phyloP scores from a whole-genome alignment of 2,888 invertebrate species.

The Orthonevra nobilis region DNA sequence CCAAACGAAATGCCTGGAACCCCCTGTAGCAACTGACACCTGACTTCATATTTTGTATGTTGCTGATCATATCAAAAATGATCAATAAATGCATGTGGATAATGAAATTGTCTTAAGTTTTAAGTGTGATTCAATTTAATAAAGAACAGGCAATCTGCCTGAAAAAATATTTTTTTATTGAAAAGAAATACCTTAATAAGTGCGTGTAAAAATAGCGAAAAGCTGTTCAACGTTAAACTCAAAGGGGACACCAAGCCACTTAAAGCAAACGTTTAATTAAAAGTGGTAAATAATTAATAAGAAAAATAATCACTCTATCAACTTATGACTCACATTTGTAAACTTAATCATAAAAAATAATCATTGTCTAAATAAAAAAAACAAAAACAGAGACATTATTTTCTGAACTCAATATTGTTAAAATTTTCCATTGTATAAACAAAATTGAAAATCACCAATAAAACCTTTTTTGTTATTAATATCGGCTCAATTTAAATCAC shows the following conservation, averaged over 20 bases:
- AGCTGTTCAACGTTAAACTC: too few relatives aligned
- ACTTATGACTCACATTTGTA: neutral
- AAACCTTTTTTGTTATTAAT: neutral
- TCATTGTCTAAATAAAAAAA: too few relatives aligned
- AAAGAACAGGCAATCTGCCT: neutral
- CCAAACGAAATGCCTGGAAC: too few relatives aligned
- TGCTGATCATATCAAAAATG: neutral
- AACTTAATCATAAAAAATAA: neutral
- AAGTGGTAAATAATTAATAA: neutral
- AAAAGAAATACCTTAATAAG: neutral
- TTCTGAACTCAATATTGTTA: too few relatives aligned
- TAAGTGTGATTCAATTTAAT: neutral
- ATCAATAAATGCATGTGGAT: neutral
- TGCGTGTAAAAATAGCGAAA: neutral
- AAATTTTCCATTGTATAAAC: too few relatives aligned
- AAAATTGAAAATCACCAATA: neutral
- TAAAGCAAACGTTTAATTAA: too few relatives aligned
- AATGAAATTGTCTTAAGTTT: neutral
- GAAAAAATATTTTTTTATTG: neutral
- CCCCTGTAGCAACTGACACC: too few relatives aligned
- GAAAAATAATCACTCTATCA: neutral
- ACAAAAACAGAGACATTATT: neutral
- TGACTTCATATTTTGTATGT: neutral
- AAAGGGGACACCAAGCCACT: too few relatives aligned
- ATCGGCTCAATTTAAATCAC: neutral